phyloP scores from a whole-genome alignment of 2,113 vertebrate species.

The Maccullochella peelii region DNA sequence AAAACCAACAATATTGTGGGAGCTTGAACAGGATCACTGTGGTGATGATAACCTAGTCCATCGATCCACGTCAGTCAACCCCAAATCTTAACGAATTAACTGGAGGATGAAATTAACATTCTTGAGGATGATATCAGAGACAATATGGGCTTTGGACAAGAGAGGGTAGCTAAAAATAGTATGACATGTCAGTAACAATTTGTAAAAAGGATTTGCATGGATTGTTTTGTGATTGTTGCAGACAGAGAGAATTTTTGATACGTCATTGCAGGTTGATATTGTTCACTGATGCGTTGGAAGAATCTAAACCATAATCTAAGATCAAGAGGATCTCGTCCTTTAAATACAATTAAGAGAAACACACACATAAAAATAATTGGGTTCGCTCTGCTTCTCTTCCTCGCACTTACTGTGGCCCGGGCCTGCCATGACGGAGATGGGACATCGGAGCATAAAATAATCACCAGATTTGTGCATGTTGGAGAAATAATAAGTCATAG shows the following conservation, averaged over 20 bases:
- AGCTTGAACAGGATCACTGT: background rate
- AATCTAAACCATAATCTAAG: background rate
- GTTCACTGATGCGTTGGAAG: background rate
- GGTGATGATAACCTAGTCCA: background rate
- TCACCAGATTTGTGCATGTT: constrained; percentile 41
- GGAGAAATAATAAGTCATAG: constrained; percentile 43
- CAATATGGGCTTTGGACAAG: background rate
- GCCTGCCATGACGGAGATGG: constrained; percentile 4
- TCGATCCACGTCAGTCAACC: background rate
- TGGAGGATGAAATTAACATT: background rate
- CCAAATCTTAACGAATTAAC: background rate
- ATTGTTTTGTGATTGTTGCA: background rate
- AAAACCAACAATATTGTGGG: background rate
- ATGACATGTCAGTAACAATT: background rate
- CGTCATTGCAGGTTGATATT: background rate
- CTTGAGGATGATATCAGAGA: background rate
- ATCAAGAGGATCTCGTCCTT: background rate
- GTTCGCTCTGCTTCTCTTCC: background rate
- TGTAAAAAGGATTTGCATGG: background rate
- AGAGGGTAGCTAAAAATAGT: background rate
- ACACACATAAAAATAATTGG: constrained; percentile 10
- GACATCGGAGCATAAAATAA: constrained; percentile 37
- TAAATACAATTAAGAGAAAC: constrained; percentile 6
- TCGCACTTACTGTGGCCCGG: background rate
- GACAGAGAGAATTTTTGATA: background rate